These are phyloP conservation scores for Stichodactyla mertensii DNA, from an alignment of 64 coral and sea anemone genomes.

Conservation along the genomic window DNA sequence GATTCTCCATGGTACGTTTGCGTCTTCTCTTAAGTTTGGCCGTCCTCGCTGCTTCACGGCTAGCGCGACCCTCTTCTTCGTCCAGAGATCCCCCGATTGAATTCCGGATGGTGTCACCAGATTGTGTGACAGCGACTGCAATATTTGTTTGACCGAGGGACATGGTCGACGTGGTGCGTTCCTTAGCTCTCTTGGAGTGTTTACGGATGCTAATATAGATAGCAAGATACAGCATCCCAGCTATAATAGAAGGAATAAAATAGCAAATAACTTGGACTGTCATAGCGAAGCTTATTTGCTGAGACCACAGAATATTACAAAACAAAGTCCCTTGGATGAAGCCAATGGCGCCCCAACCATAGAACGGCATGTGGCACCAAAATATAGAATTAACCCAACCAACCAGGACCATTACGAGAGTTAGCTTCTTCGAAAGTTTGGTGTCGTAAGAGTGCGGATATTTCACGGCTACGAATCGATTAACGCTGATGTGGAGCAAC, in stretches of 20 bases:
- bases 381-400: conserved; percentile 74
- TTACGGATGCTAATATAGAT: conserved; percentile 64
- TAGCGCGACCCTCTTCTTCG: not conserved
- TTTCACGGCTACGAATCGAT: conserved; percentile 73
- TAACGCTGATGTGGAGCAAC: conserved; percentile 85
- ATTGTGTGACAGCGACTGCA: not conserved
- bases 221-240: conserved; percentile 45
- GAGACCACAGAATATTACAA: conserved; percentile 87
- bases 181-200: conserved; percentile 43
- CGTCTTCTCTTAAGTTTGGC: conserved; percentile 37
- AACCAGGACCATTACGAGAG: conserved; percentile 38
- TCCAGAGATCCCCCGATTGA: not conserved
- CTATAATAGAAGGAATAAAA: conserved; percentile 63
- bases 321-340: conserved; percentile 82
- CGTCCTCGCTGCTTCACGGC: not conserved
- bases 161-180: conserved; percentile 36
- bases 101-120: not conserved
- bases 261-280: conserved; percentile 70
- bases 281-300: conserved; percentile 56
- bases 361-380: conserved; percentile 83
- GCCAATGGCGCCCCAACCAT: conserved; percentile 88
- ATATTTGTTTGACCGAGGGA: conserved; percentile 19
- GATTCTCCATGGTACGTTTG: conserved; percentile 54
- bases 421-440: conserved; percentile 53
- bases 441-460: conserved; percentile 81